These are phyloP conservation scores for Drosophila bunnanda DNA, from an alignment of 2,888 invertebrate species.

Conservation along the genomic window DNA sequence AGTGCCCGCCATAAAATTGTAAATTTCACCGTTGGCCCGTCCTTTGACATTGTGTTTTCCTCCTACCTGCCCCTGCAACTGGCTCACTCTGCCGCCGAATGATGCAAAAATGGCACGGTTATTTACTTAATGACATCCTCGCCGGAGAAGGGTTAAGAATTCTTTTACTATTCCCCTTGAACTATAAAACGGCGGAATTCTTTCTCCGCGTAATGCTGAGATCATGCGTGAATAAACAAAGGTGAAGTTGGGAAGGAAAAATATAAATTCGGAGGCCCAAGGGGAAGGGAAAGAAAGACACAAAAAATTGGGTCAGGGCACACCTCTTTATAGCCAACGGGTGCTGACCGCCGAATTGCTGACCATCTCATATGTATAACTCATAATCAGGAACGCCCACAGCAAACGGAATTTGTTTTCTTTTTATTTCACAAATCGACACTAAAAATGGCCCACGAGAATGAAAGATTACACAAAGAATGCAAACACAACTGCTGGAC, in stretches of 20 bases:
- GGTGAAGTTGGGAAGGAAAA: slow-evolving; percentile 12
- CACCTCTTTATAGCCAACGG: slow-evolving; percentile 67
- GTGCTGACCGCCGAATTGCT: slow-evolving; percentile 37
- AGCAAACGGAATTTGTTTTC: slow-evolving; percentile 45
- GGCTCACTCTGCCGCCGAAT: slow-evolving; percentile 31
- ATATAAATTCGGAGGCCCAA: not conserved
- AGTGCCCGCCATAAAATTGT: slow-evolving; percentile 63
- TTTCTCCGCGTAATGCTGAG: slow-evolving; percentile 53
- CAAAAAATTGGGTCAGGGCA: slow-evolving; percentile 72
- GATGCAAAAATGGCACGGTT: slow-evolving; percentile 57
- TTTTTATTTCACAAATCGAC: slow-evolving; percentile 64
- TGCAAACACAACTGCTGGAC: slow-evolving; percentile 7
- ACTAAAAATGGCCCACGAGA: slow-evolving; percentile 45
- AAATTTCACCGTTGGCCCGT: slow-evolving; percentile 66
- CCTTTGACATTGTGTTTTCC: slow-evolving; percentile 59
- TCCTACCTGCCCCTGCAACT: slow-evolving; percentile 18
- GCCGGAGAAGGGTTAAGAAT: slow-evolving; percentile 38
- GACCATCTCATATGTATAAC: slow-evolving; percentile 53
- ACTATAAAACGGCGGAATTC: slow-evolving; percentile 34
- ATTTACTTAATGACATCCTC: slow-evolving; percentile 42
- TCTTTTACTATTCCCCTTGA: slow-evolving; percentile 50
- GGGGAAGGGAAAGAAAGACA: slow-evolving; percentile 5
- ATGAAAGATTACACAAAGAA: slow-evolving; percentile 58
- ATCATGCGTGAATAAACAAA: slow-evolving; percentile 69
- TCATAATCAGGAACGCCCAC: slow-evolving; percentile 69